phyloP scores from a whole-genome alignment of 2,888 invertebrate genomes.

The Drosophila infuscata region DNA sequence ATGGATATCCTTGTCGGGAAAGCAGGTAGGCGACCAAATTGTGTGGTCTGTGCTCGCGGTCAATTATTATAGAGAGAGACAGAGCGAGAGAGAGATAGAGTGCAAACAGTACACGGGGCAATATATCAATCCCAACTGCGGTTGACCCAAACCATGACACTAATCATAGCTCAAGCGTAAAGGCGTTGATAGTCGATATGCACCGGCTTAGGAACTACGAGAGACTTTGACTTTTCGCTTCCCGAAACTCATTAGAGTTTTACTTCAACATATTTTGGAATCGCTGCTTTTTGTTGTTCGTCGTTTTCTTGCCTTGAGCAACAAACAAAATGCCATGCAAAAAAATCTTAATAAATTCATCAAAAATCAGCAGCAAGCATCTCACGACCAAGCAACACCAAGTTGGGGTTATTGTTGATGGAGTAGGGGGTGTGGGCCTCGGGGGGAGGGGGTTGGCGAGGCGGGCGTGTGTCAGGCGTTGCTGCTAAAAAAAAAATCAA shows the following conservation, averaged over 20 bases:
- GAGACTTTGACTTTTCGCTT: conserved; percentile 60
- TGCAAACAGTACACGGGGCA: conserved; percentile 37
- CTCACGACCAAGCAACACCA: conserved; percentile 66
- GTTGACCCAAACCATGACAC: conserved; percentile 72
- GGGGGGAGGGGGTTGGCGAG: neutral
- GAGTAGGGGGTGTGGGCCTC: too few relatives aligned
- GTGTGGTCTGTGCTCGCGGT: conserved; percentile 67
- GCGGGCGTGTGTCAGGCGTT: conserved; percentile 37
- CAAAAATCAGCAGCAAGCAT: conserved; percentile 73
- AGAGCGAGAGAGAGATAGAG: neutral
- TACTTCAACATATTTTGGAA: conserved; percentile 34
- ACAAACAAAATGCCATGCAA: conserved; percentile 15
- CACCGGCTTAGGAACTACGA: conserved; percentile 14
- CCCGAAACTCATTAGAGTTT: conserved; percentile 72
- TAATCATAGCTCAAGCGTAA: conserved; percentile 75
- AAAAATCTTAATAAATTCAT: conserved; percentile 78
- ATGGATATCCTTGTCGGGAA: conserved; percentile 17
- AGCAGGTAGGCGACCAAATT: conserved; percentile 52
- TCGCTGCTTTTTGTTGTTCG: conserved; percentile 8
- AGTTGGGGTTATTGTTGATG: neutral
- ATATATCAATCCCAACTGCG: conserved; percentile 74
- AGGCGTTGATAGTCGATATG: conserved; percentile 77
- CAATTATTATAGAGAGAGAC: neutral
- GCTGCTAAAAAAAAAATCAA: conserved; percentile 61
- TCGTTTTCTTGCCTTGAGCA: conserved; percentile 21